phyloP scores from a whole-genome alignment of 2,797 vertebrate species.

The Cyclura pinguis region DNA sequence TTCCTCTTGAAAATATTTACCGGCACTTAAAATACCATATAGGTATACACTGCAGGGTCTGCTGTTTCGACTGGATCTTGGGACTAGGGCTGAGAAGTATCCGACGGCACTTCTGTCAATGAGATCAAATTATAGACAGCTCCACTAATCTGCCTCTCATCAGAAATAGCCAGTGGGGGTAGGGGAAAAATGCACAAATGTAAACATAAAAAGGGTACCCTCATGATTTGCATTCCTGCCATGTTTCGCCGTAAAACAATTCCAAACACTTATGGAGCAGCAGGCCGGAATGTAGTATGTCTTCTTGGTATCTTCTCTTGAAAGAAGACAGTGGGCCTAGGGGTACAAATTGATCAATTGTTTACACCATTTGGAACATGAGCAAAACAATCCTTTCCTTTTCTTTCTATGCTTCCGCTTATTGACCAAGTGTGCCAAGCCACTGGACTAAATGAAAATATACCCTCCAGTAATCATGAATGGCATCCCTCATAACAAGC shows the following conservation, averaged over 20 bases:
- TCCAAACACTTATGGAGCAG: constrained; percentile 41
- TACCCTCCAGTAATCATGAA: constrained; percentile 88
- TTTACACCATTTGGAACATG: constrained; percentile 86
- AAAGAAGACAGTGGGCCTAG: constrained; percentile 81
- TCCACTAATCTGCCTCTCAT: constrained; percentile 69
- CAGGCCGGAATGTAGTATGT: constrained; percentile 38
- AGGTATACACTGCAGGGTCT: background rate
- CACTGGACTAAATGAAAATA: constrained; percentile 97
- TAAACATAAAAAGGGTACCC: constrained; percentile 75
- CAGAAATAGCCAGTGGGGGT: constrained; percentile 70
- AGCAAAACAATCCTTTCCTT: constrained; percentile 83
- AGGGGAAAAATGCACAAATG: constrained; percentile 74
- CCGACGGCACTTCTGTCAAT: constrained; percentile 65
- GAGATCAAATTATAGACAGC: constrained; percentile 69
- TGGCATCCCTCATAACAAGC: constrained; percentile 96
- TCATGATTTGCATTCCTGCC: constrained; percentile 74
- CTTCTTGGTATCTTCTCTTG: constrained; percentile 69
- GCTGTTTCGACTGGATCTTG: constrained; percentile 23
- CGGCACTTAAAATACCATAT: constrained; percentile 34
- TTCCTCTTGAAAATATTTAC: constrained; percentile 62
- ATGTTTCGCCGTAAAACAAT: constrained; percentile 62
- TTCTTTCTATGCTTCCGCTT: constrained; percentile 92
- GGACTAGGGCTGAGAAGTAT: constrained; percentile 16
- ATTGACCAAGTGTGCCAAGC: constrained; percentile 90
- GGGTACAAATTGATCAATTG: constrained; percentile 89